Base-by-base conservation (phyloP, 2,888 invertebrate species). In the Empis livida region DNA sequence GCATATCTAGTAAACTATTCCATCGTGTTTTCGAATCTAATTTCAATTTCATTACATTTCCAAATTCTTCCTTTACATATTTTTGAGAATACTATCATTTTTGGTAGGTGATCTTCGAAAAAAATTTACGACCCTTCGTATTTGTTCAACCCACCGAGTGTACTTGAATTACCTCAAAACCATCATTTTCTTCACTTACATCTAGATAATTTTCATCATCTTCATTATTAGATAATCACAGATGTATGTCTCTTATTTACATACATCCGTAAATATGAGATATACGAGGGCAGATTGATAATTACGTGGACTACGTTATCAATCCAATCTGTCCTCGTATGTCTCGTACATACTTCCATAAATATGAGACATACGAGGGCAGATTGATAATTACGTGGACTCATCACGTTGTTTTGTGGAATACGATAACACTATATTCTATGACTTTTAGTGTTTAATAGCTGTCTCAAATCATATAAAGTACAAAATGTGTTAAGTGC, bases 1-100 rank as follows among this genome's bases (percentile, higher is more conserved):
- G 35, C 54, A 53, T 53, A n/a, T 38, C 17, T 15, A 44, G 27
- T 27, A 52, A 45, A 45, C 51, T 52, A 23, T 43, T 44, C 49
- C 52, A 53, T 27, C 51, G 43, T 30, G 51, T 53, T 49, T 47
- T 47, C 39, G 46, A 49, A 41, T 53, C 50, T 16, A 53, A 44
- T 32, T 32, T 30, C 42, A 51, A 31, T 37, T 48, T n/a, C 16
- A 50, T 14, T 44, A 46, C 47, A 46, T 46, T 48, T 30, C 43
- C 43, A 17, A 46, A 44, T 48, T 50, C 41, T 40, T 40, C 31
- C 31, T 35, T 43, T 8, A 41, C 43, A 37, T 50, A 50, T 13
- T 43, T 47, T 47, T 53, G 49, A n/a, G 50, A 42, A 32, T 10
- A 8, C n/a, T 41, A 42, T 50, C 50, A 50, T 51, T 45, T 45